A percentile compares a stretch with the other conserved stretches of the same genome.
These are phyloP conservation scores for Yasuhikotakia modesta DNA, from an alignment of 2,797 vertebrate genomes.

Conservation along the genomic window DNA sequence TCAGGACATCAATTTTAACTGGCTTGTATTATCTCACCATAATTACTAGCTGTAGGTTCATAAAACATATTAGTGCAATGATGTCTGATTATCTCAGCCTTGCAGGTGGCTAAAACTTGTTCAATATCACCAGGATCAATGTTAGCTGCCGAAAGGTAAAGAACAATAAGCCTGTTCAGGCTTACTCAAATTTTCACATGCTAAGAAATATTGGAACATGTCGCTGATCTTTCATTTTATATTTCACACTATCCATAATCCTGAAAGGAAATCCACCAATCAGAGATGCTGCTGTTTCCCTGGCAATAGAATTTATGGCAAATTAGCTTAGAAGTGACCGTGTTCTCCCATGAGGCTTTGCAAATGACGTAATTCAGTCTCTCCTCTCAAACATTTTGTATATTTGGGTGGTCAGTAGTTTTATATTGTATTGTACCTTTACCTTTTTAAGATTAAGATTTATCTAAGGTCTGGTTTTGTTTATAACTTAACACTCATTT, in stretches of 20 bases:
- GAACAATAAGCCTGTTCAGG: background rate
- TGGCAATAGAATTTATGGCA: no score
- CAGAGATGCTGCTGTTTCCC: no score
- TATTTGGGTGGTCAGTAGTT: no score
- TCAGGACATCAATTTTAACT: conserved; percentile 57
- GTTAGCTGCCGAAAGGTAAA: conserved; percentile 2
- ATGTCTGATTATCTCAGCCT: conserved; percentile 68
- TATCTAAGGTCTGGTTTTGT: no score
- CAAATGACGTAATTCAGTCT: no score
- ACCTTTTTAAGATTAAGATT: no score
- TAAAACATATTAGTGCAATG: conserved; percentile 70
- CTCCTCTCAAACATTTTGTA: no score
- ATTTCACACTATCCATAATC: background rate
- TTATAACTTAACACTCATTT: no score
- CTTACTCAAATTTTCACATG: background rate
- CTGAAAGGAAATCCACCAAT: no score
- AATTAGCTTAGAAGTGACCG: no score
- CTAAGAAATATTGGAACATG: background rate
- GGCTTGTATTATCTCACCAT: conserved; percentile 65
- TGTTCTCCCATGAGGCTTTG: no score
- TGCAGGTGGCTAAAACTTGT: background rate
- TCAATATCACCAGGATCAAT: conserved; percentile 4
- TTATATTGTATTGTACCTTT: no score
- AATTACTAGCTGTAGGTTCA: conserved; percentile 64
- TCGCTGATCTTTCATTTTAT: background rate